Evolutionary conservation across 2,113 vertebrate species (phyloP), one percentile per base, ranked within the genome.

Genomic region (Fulmarus glacialis): DNA sequence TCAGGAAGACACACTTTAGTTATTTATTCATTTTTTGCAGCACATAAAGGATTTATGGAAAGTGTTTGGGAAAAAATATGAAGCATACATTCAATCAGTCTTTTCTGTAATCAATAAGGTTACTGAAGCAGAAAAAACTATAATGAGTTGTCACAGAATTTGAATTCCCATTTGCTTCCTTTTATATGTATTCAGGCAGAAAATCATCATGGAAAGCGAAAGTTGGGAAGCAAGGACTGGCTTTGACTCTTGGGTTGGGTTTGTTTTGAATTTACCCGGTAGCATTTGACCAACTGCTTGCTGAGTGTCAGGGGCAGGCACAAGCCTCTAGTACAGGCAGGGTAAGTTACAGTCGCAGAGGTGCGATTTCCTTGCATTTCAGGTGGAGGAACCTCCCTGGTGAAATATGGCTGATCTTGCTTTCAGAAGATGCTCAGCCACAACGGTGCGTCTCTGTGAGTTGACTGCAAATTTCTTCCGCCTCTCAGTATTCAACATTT

Each of bases 51-150:
- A 94, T 95, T 95, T 96, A 95, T 88, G 96, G 91, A 83, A 97
- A 96, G 75, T 89, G 82, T 94, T 98, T 26, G 75, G 75, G 77
- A 29, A 23, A 84, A 96, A 86, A 96, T 97, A 97, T 95, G 94
- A 97, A 94, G 87, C 77, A 93, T 96, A 92, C 34, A 0, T 95
- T 97, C 91, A 93, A 94, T 92, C 90, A 67, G 87, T 88, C 95
- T 95, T 92, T 91, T 84, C 82, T 92, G 82, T 93, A 96, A 97
- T 97, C 97, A 93, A 95, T 97, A 97, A 95, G 88, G 56, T 77
- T 82, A 91, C 67, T 93, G 96, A 97, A 96, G 96, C 93, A 97
- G 96, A 94, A 97, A 97, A 95, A 96, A 74, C 86, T 80, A 87
- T 95, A 97, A 97, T 73, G 95, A 95, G 88, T 97, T 95, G 91